phyloP scores from a whole-genome alignment of 2,113 vertebrate genomes.

The Willisornis vidua region DNA sequence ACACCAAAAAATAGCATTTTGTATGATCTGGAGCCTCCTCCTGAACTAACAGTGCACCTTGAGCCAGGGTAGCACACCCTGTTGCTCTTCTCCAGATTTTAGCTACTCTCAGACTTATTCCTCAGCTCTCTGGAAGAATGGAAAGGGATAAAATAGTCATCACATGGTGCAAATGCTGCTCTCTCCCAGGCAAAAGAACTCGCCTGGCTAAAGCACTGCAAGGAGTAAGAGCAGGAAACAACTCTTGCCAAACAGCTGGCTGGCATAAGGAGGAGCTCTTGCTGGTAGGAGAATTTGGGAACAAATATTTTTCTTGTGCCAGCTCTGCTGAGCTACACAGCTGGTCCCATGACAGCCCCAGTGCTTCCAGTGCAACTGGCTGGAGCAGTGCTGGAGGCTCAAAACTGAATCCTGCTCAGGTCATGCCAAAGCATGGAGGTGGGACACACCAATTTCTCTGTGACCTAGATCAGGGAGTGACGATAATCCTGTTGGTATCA shows the following conservation, averaged over 20 bases:
- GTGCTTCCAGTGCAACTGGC: neutral
- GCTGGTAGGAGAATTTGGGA: slow-evolving; percentile 13
- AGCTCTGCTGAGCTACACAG: neutral
- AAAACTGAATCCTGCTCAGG: neutral
- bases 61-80: neutral
- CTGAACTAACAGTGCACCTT: neutral
- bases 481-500: neutral
- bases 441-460: fast-evolving
- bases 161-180: neutral
- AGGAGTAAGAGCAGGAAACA: slow-evolving; percentile 7
- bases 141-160: neutral
- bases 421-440: fast-evolving
- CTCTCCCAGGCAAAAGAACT: neutral
- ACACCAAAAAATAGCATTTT: neutral
- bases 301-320: neutral
- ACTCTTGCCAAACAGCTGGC: slow-evolving; percentile 46
- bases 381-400: neutral
- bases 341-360: neutral
- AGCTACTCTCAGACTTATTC: neutral
- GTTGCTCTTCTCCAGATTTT: neutral
- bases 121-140: neutral
- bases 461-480: neutral
- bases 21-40: neutral
- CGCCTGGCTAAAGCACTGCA: neutral
- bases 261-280: slow-evolving; percentile 28